Conservation (phyloP, 92 coral and sea anemone genomes). For the Isaurus tuberculatus region DNA sequence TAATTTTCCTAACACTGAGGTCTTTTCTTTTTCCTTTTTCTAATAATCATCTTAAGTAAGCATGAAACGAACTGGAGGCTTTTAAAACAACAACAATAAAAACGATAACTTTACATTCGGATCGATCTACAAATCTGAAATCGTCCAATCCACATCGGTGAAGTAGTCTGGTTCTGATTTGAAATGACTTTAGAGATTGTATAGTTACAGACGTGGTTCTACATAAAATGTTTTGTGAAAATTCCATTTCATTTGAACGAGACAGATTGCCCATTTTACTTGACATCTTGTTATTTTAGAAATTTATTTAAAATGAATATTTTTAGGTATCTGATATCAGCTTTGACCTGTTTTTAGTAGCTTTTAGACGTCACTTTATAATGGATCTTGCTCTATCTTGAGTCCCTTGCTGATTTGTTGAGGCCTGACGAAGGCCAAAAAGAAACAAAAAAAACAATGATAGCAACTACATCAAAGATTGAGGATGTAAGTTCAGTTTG, state of each 20-base stretch:
- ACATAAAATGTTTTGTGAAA: background rate
- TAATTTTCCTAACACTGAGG: too few species aligned
- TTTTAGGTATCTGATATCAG: background rate
- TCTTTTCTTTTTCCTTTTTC: too few species aligned
- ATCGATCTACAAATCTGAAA: too few species aligned
- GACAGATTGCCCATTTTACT: background rate
- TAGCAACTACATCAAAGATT: background rate
- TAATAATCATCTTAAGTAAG: too few species aligned
- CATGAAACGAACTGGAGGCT: too few species aligned
- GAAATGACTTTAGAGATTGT: too few species aligned
- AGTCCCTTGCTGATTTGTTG: background rate
- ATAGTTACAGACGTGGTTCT: background rate
- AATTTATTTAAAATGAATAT: background rate
- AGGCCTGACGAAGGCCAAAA: background rate
- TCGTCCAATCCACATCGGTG: too few species aligned
- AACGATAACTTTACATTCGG: too few species aligned
- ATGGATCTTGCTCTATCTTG: slow-evolving; percentile 12
- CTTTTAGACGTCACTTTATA: background rate
- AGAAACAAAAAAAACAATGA: background rate
- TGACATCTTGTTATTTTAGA: background rate
- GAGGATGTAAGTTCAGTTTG: background rate
- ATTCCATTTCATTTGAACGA: background rate
- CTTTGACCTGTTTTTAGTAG: background rate
- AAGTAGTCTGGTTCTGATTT: too few species aligned
- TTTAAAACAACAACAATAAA: too few species aligned